Conservation (phyloP, 1,140 invertebrate species). For the Gryllus bimaculatus region DNA sequence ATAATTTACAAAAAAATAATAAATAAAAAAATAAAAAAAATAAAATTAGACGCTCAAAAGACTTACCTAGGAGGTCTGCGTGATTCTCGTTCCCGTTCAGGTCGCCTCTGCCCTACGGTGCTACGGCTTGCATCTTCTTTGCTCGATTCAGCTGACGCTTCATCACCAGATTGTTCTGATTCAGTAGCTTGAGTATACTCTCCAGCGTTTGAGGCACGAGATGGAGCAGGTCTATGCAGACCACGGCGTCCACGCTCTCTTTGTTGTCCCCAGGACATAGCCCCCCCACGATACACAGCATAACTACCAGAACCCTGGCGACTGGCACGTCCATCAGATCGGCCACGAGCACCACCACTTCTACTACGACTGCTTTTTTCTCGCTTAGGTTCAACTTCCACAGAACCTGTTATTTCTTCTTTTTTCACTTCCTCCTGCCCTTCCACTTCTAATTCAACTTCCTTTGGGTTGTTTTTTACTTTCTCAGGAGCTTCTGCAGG, state of each 20-base stretch:
- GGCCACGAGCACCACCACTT: slow-evolving; percentile 15
- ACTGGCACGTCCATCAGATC: slow-evolving; percentile 14
- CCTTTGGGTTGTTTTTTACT: slow-evolving; percentile 7
- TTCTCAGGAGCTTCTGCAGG: slow-evolving; percentile 8
- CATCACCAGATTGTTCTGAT: slow-evolving; percentile 49
- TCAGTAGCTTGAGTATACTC: slow-evolving; percentile 33
- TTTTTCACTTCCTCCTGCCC: slow-evolving; percentile 14
- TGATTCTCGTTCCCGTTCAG: slow-evolving; percentile 9
- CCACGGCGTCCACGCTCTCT: slow-evolving; percentile 33
- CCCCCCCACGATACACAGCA: slow-evolving; percentile 31
- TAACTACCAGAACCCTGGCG: slow-evolving; percentile 25
- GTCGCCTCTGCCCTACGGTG: slow-evolving; percentile 16
- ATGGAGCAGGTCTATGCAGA: slow-evolving; percentile 22
- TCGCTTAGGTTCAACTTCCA: slow-evolving; percentile 8
- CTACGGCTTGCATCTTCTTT: slow-evolving; percentile 37
- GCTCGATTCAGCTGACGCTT: slow-evolving; percentile 40
- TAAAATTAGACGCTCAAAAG: neutral
- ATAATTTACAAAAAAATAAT: neutral
- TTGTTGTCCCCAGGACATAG: slow-evolving; percentile 30
- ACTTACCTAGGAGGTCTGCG: slow-evolving; percentile 14
- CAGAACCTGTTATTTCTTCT: neutral
- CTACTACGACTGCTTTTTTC: slow-evolving; percentile 9
- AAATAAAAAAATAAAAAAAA: too few relatives aligned
- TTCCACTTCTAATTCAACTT: neutral
- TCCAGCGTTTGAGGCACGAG: neutral